These are phyloP conservation scores for Gymnarchus niloticus DNA, from an alignment of 2,113 vertebrate genomes.

Conservation along the genomic window DNA sequence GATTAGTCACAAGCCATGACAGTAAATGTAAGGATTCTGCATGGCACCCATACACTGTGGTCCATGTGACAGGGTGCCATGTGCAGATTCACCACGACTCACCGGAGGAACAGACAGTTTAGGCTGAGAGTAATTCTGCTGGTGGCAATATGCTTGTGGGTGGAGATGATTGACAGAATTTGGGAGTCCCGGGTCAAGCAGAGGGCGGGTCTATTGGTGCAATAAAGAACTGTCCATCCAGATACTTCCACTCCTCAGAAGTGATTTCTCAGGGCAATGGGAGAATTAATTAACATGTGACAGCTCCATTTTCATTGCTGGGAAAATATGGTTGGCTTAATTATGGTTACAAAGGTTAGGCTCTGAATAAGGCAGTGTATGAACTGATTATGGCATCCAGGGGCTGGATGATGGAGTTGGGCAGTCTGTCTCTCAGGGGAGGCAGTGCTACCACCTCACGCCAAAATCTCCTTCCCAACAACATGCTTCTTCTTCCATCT, in stretches of 20 bases:
- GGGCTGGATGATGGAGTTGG: not conserved
- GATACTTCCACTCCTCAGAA: not conserved
- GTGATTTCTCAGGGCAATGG: slow-evolving; percentile 1
- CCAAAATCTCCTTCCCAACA: not conserved
- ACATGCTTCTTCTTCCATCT: not conserved
- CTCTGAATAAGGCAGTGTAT: not conserved
- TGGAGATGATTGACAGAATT: slow-evolving; percentile 1
- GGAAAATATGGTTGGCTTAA: slow-evolving; percentile 23
- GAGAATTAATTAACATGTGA: slow-evolving; percentile 21
- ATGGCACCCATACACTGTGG: not conserved
- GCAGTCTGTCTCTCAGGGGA: not conserved
- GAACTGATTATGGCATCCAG: not conserved
- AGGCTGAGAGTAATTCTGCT: not conserved
- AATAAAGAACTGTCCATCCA: slow-evolving; percentile 10
- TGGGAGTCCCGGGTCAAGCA: not conserved
- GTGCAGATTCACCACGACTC: not conserved
- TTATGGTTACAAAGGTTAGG: slow-evolving; percentile 18
- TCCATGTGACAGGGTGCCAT: not conserved
- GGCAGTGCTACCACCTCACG: too few species aligned
- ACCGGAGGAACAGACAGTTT: not conserved
- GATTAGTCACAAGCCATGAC: too few species aligned
- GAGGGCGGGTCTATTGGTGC: not conserved
- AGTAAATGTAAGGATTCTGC: too few species aligned
- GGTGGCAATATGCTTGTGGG: not conserved
- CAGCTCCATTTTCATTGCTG: slow-evolving; percentile 20